Base-by-base conservation (phyloP, 2,113 vertebrate species). In the Amblyopsis rosae region DNA sequence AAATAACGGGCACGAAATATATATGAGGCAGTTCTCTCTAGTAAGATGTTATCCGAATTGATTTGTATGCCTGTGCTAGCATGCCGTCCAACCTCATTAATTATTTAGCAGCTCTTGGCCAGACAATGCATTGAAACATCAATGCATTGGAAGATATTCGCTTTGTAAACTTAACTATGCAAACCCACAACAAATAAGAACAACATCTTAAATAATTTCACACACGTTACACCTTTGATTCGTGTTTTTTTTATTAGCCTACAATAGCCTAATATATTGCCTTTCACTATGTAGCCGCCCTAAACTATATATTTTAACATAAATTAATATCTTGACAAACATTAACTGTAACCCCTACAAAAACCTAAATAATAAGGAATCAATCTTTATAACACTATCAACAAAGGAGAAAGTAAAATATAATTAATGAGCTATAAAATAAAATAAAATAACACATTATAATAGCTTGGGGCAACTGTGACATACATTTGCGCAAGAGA, bases 51-150 rank as follows among this genome's bases (percentile, higher is more conserved):
- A 64, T 67, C 55, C 0, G 9, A 12, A 6, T 87, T 3, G 81
- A 88, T 15, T 89, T 33, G 58, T 81, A 76, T 13, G 1, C 85
- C 53, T 88, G 87, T 71, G 53, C 35, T 58, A 78, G 70, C 70
- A 78, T 82, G 41, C 76, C 72, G 77, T 67, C 84, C 80, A 71
- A 58, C 72, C 72, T 87, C 76, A 87, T 91, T 91, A 90, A 91
- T 91, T 84, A 90, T 91, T 90, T 72, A 91, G 85, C 64, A 90
- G 83, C 66, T 87, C 79, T 71, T 69, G 59, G 77, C 65, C 85
- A 80, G 75, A 82, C 64, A 74, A 80, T 65, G 72, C 68, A 48
- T 19, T 19, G 19, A 19, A 26, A 3, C 26, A 26, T 26, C 26
- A 26, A 26, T 26, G 76, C 74, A 73, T 81, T 81, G 67, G 75